A percentile compares a stretch with the other conserved stretches of the same genome.
phyloP scores from a whole-genome alignment of 2,113 vertebrate species.

The Chloroceryle aenea region DNA sequence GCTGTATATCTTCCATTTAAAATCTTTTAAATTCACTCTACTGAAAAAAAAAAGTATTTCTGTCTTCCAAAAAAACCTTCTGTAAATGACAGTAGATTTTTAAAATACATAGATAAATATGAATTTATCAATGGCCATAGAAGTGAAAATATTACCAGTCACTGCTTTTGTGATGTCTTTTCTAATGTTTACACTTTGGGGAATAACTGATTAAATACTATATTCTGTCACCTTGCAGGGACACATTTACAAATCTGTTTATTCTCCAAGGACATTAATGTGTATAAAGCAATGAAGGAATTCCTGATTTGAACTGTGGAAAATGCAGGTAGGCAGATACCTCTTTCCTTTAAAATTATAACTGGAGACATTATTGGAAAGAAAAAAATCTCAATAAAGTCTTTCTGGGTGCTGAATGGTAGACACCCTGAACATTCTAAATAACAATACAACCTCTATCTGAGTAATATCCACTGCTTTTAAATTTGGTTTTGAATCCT shows the following conservation, averaged over 20 bases:
- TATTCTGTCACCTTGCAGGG: neutral
- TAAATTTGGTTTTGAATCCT: neutral
- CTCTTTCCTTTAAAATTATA: neutral
- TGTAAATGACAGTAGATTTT: neutral
- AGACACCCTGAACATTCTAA: neutral
- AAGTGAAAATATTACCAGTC: neutral
- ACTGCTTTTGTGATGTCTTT: neutral
- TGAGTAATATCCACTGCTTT: neutral
- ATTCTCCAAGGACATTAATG: neutral
- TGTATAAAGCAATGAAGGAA: neutral
- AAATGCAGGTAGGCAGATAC: neutral
- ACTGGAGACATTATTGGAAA: neutral
- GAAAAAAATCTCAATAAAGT: neutral
- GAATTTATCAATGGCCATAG: neutral
- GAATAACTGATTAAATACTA: neutral
- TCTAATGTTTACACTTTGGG: neutral
- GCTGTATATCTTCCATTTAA: neutral
- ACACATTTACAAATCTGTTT: neutral
- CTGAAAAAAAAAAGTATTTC: neutral
- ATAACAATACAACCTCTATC: neutral
- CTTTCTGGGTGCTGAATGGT: neutral
- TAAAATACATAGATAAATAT: neutral
- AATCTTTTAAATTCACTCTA: neutral
- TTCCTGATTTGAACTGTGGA: neutral
- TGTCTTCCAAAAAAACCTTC: neutral